Evolutionary conservation across 2,888 invertebrate species (phyloP), one percentile per base, ranked within the genome.

Genomic region (Leptarthrus brevirostris): DNA sequence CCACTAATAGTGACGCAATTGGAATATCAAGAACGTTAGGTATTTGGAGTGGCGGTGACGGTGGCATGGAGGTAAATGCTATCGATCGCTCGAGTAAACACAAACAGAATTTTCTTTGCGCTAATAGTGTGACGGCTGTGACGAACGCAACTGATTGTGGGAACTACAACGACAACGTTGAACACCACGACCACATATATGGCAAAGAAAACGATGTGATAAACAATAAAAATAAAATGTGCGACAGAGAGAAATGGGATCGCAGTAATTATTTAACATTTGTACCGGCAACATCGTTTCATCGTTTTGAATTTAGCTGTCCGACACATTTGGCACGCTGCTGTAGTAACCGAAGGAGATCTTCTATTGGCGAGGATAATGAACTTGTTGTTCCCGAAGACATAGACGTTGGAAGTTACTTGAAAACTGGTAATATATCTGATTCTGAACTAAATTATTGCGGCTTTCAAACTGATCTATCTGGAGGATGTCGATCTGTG

Each of bases 251-350:
- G 71, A 74, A 77, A 47, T 75, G 74, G 72, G 76, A 75, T 75
- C 76, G 74, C 78, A 79, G 79, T 79, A 78, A 78, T 75, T 75
- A 77, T 75, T 77, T 74, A 78, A 75, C 76, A 74, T 78, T 77
- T 76, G 77, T 76, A 75, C 76, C 77, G 75, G 77, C 74, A 74
- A 75, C 77, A 78, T 78, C 79, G 75, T 70, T 58, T n/a, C 16
- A 18, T 30, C 72, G 72, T 26, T 56, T 72, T 12, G 47, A n/a
- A n/a, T n/a, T n/a, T n/a, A n/a, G 22, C 44, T 47, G 72, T 58
- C 18, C 54, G 44, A 47, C 64, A 64, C 12, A 52, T 30, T 69
- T 52, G 20, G 56, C 56, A 58, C 56, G 56, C 30, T 22, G 56
- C 26, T 72, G 58, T 26, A 36, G 40, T 36, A 30, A 16, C 26